These are phyloP conservation scores for Syrphus vitripennis DNA, from an alignment of 2,888 invertebrate species.

Conservation along the genomic window DNA sequence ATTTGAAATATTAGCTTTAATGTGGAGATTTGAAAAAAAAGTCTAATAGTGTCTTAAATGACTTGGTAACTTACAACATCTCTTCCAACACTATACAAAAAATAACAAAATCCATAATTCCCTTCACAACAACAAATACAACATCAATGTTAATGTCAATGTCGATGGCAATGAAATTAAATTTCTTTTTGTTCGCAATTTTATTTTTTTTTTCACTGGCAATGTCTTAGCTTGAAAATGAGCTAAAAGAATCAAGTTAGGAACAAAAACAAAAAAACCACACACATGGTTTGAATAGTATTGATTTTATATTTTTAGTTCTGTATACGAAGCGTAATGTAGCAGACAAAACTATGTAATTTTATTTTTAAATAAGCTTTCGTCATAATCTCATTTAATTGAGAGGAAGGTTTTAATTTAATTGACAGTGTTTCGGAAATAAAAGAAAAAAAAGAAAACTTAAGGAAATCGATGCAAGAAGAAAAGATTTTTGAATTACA, in stretches of 20 bases:
- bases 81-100: no score
- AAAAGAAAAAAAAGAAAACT: background rate
- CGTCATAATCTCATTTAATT: background rate
- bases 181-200: background rate
- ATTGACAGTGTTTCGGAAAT: background rate
- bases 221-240: background rate
- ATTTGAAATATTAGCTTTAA: no score
- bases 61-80: no score
- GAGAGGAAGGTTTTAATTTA: background rate
- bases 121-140: background rate
- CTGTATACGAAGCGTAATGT: background rate
- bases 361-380: background rate
- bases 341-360: background rate
- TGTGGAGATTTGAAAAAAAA: no score
- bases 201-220: background rate
- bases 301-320: slow-evolving; percentile 6
- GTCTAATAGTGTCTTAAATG: no score
- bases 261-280: background rate
- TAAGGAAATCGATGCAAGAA: background rate
- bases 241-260: background rate
- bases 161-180: background rate
- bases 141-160: background rate
- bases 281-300: background rate
- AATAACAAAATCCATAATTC: no score
- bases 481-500: no score